Evolutionary conservation across 2,888 invertebrate genomes (phyloP), one percentile per base, ranked within the genome.

Genomic region (Hirtodrosophila confusa): DNA sequence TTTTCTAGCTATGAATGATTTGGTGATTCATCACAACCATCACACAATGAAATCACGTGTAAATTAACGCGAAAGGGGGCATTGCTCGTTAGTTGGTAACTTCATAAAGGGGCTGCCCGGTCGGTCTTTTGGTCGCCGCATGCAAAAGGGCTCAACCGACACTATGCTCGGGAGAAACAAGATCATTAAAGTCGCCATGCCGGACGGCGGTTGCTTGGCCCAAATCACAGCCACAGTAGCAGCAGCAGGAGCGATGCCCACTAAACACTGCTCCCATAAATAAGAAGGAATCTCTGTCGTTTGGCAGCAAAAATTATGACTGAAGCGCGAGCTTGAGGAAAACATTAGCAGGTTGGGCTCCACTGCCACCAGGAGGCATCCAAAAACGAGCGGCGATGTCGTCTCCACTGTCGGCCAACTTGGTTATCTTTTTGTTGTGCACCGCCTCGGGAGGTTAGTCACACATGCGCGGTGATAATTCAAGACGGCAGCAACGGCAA

Each of bases 401-500:
- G 50, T 51, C 58, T 61, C 41, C 17, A 17, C 17, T 17, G 17
- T 17, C 49, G 61, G 61, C 53, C 41, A 58, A 41, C 33, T 57
- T 45, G 56, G 55, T 74, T 73, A 77, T 73, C 87, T 88, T 86
- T 86, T 85, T 88, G 83, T 86, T 86, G 80, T 86, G 64, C 82
- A 85, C 84, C 88, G 87, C 88, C 88, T 84, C 70, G 61, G 82
- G 84, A 75, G 87, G 85, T 85, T 77, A 88, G 82, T 83, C 77
- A 88, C 88, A 83, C 88, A 83, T 88, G 84, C 83, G 80, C 86
- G 84, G 80, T 68, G 82, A 83, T 83, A 83, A 83, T 83, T 83
- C 82, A 83, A 86, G 83, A 58, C 77, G 70, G 73, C 77, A 65
- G 77, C 80, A 63, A 71, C 51, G 48, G 78, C 87, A 78, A 72